A percentile compares a stretch with the other conserved stretches of the same genome.
Conservation (phyloP, 2,797 vertebrate species). For the Pelobates cultripes region DNA sequence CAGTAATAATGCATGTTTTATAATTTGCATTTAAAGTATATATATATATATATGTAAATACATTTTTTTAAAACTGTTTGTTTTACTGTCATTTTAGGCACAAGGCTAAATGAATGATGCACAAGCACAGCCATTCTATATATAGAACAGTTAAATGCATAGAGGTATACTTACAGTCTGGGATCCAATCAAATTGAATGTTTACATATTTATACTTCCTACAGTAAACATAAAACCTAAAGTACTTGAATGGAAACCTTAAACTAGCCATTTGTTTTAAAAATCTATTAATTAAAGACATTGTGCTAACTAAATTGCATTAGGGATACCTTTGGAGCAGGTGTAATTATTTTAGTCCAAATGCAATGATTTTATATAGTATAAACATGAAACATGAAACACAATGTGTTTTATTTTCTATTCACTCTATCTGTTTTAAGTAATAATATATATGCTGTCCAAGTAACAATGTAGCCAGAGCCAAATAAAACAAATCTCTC, state of each 20-base stretch:
- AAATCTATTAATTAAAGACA: too few species aligned
- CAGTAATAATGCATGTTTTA: too few species aligned
- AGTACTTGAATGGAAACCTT: neutral
- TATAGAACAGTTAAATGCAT: neutral
- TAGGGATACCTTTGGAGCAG: neutral
- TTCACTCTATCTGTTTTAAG: too few species aligned
- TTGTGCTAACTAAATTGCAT: too few species aligned
- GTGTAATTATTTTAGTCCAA: neutral
- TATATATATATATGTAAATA: too few species aligned
- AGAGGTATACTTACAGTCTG: neutral
- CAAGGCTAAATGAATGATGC: neutral
- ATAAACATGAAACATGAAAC: neutral
- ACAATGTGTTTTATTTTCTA: too few species aligned
- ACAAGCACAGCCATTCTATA: neutral
- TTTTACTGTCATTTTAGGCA: too few species aligned
- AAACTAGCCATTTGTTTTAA: neutral
- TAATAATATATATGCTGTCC: too few species aligned
- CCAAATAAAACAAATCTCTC: neutral
- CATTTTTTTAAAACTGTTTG: too few species aligned
- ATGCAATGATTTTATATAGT: neutral
- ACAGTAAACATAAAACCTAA: neutral
- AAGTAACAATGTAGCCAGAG: slow-evolving; percentile 4
- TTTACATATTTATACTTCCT: neutral
- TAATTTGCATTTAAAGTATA: too few species aligned
- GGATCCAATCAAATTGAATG: neutral